Base-by-base conservation (phyloP, 2,797 vertebrate genomes). In the Clarias platycephalus region DNA sequence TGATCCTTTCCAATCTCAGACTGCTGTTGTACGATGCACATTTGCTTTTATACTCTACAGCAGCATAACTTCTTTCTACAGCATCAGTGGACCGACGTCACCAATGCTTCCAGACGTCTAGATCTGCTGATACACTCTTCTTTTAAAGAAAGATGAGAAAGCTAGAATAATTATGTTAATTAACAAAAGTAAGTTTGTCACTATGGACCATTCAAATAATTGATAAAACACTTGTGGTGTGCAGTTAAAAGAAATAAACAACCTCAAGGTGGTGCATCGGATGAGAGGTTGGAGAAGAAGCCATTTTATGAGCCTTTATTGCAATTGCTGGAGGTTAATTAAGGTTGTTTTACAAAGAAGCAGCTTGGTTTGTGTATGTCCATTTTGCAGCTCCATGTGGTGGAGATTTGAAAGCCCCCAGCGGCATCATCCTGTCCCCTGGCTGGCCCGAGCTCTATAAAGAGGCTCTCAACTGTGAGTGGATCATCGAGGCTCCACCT, bases 381-480 rank as follows among this genome's bases (percentile, higher is more conserved):
- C 18, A 6, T 84, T 64, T 31, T 72, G 55, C 68, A 99, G 98
- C 98, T 10, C 97, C 98, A 3, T 98, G 98, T 1, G 98, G 98
- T 63, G 97, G 98, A 63, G 97, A 99, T 88, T 94, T 99, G 90
- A 99, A 97, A 0, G 95, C 97, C 0, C 96, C 97, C 85, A 98
- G 93, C 0, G 98, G 98, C 26, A 98, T 97, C 94, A 98, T 99
- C 93, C 95, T 99, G 85, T 99, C 98, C 83, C 98, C 98, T 0
- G 98, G 98, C 83, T 99, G 98, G 98, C 98, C 98, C n/a, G 98
- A 98, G 87, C 97, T 99, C 90, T 99, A 99, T 93, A 99, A 99
- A 94, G 98, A 99, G 87, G 97, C 98, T 5, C 94, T 99, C 88
- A 99, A 97, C 94, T 99, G 98, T 62, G 97, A 97, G 81, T 99